These are phyloP conservation scores for Orthosia incerta DNA, from an alignment of 2,888 invertebrate species.

Conservation along the genomic window DNA sequence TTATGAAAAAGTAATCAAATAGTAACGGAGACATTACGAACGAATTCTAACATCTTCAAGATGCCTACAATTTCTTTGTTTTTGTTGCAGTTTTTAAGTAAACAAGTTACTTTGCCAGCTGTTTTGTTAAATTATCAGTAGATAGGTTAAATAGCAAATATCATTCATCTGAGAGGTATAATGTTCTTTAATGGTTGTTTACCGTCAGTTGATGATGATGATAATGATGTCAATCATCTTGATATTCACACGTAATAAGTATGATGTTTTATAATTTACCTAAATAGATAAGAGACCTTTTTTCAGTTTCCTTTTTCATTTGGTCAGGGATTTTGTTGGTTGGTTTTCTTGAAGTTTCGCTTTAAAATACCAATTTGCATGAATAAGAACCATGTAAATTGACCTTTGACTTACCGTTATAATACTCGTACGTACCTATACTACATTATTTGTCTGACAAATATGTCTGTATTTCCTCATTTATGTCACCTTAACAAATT, in stretches of 20 bases:
- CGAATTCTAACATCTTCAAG: neutral
- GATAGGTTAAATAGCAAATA: conserved; percentile 24
- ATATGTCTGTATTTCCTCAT: conserved; percentile 13
- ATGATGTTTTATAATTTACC: conserved; percentile 7
- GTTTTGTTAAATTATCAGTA: conserved; percentile 7
- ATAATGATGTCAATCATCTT: conserved; percentile 26
- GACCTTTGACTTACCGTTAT: no score
- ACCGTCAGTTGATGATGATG: conserved; percentile 32
- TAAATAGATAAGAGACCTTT: neutral
- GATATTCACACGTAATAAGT: conserved; percentile 33
- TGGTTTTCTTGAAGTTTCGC: no score
- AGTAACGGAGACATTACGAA: no score
- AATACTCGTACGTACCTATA: neutral
- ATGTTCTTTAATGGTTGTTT: conserved; percentile 31
- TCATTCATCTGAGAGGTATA: neutral
- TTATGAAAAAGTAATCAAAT: no score
- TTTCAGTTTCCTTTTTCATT: no score
- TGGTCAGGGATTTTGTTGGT: no score
- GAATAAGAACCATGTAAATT: no score
- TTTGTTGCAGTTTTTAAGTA: neutral
- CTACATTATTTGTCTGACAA: neutral
- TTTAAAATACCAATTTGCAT: no score
- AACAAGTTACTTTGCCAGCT: neutral
- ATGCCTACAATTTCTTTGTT: neutral
- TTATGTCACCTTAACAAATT: neutral